Conservation (phyloP, 2,113 vertebrate genomes). For the Hylia prasina region DNA sequence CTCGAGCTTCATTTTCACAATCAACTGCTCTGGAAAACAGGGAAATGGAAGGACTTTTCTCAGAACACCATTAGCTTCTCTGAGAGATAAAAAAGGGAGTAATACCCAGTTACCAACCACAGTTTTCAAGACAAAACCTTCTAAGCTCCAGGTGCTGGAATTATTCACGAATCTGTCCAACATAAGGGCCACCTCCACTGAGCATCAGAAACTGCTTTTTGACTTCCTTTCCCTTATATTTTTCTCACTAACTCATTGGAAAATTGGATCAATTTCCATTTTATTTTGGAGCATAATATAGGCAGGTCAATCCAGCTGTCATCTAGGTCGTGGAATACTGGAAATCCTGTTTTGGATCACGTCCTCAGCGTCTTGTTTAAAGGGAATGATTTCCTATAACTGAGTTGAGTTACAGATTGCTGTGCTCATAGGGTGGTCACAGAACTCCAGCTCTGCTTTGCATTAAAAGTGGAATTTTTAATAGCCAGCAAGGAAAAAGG, state of each 20-base stretch:
- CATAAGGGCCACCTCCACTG: background rate
- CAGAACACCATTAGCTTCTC: background rate
- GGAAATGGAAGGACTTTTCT: background rate
- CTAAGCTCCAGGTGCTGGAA: background rate
- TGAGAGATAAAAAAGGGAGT: background rate
- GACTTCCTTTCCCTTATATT: background rate
- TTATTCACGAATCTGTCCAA: background rate
- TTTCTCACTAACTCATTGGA: background rate
- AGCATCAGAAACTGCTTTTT: background rate
- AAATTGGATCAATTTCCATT: background rate
- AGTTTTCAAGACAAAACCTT: background rate
- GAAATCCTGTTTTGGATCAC: background rate
- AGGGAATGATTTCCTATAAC: constrained; percentile 4
- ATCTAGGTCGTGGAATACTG: background rate
- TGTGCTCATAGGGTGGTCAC: background rate
- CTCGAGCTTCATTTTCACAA: background rate
- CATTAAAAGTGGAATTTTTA: constrained; percentile 49
- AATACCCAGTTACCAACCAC: background rate
- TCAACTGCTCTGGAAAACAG: background rate
- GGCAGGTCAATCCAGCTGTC: background rate
- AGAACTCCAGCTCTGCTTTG: background rate
- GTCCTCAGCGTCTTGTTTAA: background rate
- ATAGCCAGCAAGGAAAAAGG: background rate
- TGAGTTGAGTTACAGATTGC: background rate
- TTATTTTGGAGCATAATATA: background rate